phyloP scores from a whole-genome alignment of 1,140 invertebrate genomes.

The Drosophila persimilis region DNA sequence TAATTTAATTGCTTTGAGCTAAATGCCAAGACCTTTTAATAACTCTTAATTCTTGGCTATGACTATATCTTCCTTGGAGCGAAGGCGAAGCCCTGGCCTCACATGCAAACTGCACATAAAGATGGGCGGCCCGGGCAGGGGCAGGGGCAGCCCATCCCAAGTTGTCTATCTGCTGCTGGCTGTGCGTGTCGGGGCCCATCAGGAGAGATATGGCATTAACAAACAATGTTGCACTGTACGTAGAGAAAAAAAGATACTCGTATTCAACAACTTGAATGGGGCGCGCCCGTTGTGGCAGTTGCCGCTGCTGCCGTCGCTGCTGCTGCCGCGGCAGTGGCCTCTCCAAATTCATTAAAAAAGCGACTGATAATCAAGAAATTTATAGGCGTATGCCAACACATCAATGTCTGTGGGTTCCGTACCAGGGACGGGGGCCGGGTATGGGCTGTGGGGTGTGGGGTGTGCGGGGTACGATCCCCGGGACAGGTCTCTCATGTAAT shows the following conservation, averaged over 20 bases:
- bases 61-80: conserved; percentile 33
- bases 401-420: conserved; percentile 49
- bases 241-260: conserved; percentile 15
- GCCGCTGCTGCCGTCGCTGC: no score
- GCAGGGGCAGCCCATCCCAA: conserved; percentile 11
- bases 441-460: background rate
- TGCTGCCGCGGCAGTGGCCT: conserved; percentile 30
- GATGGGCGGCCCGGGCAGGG: conserved; percentile 34
- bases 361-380: conserved; percentile 72
- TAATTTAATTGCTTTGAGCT: conserved; percentile 21
- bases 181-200: conserved; percentile 48
- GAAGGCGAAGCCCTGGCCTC: conserved; percentile 17
- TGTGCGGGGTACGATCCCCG: background rate
- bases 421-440: no score
- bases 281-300: conserved; percentile 20
- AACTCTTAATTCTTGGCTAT: conserved; percentile 12
- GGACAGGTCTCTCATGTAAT: conserved; percentile 72
- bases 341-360: conserved; percentile 72
- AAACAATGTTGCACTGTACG: conserved; percentile 46
- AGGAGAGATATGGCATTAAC: conserved; percentile 34
- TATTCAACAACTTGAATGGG: conserved; percentile 52
- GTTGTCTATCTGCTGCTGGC: conserved; percentile 26
- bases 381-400: conserved; percentile 77
- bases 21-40: conserved; percentile 42
- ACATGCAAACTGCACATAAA: conserved; percentile 77